Evolutionary conservation across 35 echinoderm and acorn worm species (phyloP), one percentile per base, ranked within the genome.

Genomic region (Ophiothrix spiculata): DNA sequence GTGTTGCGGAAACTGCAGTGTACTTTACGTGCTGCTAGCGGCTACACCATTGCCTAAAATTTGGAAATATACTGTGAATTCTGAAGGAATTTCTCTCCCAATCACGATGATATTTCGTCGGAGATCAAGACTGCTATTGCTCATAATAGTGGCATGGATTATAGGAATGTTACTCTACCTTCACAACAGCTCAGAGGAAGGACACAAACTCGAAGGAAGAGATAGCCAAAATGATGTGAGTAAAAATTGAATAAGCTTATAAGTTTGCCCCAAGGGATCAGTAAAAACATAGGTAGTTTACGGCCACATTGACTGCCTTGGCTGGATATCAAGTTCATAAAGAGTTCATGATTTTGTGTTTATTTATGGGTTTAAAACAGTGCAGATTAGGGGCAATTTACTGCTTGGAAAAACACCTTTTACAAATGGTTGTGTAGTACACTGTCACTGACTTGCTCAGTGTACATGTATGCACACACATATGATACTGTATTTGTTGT

Each of bases 131-230:
- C 39, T 95, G 39, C 81, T 95, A 45, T 39, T 95, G 56, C 64
- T 95, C 28, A 77, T 89, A 60, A 74, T 86, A 23, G 84, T 90
- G 83, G 88, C 88, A 35, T 86, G 90, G 84, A 87, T 90, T 80
- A 88, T 95, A 38, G 79, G 90, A 73, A 86, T 95, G 56, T 83
- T 91, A 83, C 85, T 95, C 64, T 95, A 95, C 69, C 79, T 95
- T 23, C 93, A 95, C 85, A 95, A 83, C 81, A 86, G 39, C 37
- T 63, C 75, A 23, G 56, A 38, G 10, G 79, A 46, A 38, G 79
- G 81, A 89, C 41, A 75, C 37, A 63, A 76, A 32, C 82, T 63
- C 45, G 32, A 13, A 40, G 4, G 38, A 39, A 0, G 36, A 86
- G 32, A 25, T 0, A 39, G 37, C 39, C 34, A 40, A 28, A 33